Percentiles rank a stretch among this genome's conserved stretches.
Evolutionary conservation across 2,888 invertebrate species (phyloP).

Genomic region (Callimorpha dominula): DNA sequence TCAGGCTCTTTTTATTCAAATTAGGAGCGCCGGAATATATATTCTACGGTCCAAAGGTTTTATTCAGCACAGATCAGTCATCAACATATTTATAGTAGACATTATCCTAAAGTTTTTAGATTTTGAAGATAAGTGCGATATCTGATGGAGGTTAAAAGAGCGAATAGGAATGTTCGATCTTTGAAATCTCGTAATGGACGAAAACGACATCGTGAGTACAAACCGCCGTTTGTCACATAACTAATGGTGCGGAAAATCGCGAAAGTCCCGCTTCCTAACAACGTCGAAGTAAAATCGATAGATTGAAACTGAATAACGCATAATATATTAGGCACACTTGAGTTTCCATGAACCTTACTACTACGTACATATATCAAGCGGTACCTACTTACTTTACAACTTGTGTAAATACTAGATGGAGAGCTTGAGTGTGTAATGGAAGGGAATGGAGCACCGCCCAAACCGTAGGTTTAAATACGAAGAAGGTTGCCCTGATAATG

Average conservation of each 20-base stretch:
- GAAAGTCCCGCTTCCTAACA: slow-evolving; percentile 74
- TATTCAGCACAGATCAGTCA: slow-evolving; percentile 24
- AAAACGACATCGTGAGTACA: slow-evolving; percentile 80
- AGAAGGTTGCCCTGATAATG: slow-evolving; percentile 44
- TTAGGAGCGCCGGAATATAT: slow-evolving; percentile 9
- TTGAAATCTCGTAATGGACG: slow-evolving; percentile 79
- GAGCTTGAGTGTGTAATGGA: slow-evolving; percentile 32
- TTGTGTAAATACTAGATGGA: slow-evolving; percentile 45
- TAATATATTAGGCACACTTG: slow-evolving; percentile 58
- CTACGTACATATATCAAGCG: slow-evolving; percentile 25
- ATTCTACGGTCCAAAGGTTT: slow-evolving; percentile 3
- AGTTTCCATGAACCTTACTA: slow-evolving; percentile 48
- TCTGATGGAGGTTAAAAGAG: slow-evolving; percentile 72
- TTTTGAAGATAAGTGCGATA: slow-evolving; percentile 65
- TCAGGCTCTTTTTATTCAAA: slow-evolving; percentile 12
- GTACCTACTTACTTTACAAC: slow-evolving; percentile 34
- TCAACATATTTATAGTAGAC: slow-evolving; percentile 13
- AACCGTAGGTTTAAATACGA: slow-evolving; percentile 33
- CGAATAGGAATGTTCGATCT: slow-evolving; percentile 76
- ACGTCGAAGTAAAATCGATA: slow-evolving; percentile 72
- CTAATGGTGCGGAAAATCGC: slow-evolving; percentile 82
- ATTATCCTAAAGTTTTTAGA: slow-evolving; percentile 32
- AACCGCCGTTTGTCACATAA: slow-evolving; percentile 81
- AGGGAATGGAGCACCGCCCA: slow-evolving; percentile 31
- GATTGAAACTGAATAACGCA: slow-evolving; percentile 71